These are phyloP conservation scores for Phocoena sinus DNA, from an alignment of 2,113 vertebrate genomes.

Conservation along the genomic window DNA sequence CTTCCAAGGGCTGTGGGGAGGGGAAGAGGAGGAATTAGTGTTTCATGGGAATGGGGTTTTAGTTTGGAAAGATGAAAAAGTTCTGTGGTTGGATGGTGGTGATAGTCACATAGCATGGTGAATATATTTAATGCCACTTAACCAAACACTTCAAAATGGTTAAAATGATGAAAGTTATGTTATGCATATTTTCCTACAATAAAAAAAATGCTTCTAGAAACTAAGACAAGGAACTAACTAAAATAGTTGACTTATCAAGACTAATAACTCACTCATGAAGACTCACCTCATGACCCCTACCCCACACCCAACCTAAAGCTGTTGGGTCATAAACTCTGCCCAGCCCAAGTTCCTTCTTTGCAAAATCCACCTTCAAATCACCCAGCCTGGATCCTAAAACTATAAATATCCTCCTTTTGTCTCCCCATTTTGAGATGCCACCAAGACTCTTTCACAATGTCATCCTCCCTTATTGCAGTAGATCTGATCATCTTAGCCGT, in stretches of 20 bases:
- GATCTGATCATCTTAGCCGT: background rate
- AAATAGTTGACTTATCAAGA: background rate
- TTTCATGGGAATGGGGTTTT: background rate
- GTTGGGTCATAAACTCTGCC: background rate
- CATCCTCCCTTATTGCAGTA: background rate
- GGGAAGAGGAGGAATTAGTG: background rate
- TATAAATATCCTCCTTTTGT: background rate
- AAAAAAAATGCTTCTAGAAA: background rate
- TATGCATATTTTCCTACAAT: background rate
- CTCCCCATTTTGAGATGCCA: background rate
- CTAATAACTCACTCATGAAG: background rate
- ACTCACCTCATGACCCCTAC: background rate
- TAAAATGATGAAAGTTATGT: background rate
- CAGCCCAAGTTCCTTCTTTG: background rate
- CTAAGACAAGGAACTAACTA: background rate
- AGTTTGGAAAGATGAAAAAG: background rate
- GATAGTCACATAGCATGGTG: too few relatives aligned
- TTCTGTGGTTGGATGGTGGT: background rate
- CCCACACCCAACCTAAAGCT: background rate
- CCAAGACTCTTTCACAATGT: background rate
- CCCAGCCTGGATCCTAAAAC: background rate
- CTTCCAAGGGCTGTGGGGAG: too few relatives aligned
- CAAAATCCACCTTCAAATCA: background rate
- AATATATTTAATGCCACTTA: background rate
- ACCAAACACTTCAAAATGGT: background rate